These are phyloP conservation scores for Camponotus fellah DNA, from an alignment of 2,888 invertebrate species.

Conservation along the genomic window DNA sequence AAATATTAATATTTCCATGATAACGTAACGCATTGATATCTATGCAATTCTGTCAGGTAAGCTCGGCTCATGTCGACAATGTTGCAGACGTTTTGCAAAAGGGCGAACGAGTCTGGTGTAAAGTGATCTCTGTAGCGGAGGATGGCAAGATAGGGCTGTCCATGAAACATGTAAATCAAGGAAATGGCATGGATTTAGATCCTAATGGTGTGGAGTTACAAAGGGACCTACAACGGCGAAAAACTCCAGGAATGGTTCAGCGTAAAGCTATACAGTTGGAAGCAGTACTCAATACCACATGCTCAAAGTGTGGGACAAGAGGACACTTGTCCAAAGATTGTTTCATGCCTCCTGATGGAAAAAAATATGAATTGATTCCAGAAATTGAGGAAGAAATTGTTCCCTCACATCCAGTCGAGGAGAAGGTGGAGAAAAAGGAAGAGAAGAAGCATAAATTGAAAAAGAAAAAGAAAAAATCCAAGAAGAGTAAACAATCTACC, in stretches of 20 bases:
- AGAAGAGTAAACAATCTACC: constrained; percentile 74
- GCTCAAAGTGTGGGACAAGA: constrained; percentile 84
- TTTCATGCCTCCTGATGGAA: constrained; percentile 84
- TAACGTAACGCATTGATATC: constrained; percentile 36
- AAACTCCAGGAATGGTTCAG: constrained; percentile 73
- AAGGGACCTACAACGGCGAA: constrained; percentile 82
- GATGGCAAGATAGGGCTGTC: constrained; percentile 85
- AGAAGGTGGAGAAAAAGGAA: constrained; percentile 59
- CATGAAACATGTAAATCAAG: constrained; percentile 86
- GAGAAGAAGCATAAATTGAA: constrained; percentile 80
- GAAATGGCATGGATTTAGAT: constrained; percentile 85
- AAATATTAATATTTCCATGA: background rate
- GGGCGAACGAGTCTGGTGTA: constrained; percentile 86
- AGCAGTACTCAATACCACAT: constrained; percentile 85
- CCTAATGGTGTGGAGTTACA: constrained; percentile 85
- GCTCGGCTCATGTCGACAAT: constrained; percentile 83
- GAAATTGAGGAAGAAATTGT: constrained; percentile 78
- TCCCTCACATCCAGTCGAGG: constrained; percentile 60
- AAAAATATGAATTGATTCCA: constrained; percentile 84
- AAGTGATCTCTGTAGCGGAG: constrained; percentile 82
- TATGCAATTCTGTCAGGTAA: constrained; percentile 77
- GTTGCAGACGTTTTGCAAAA: constrained; percentile 83
- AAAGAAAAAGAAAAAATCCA: constrained; percentile 82
- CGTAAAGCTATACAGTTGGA: constrained; percentile 84
- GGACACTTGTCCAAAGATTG: constrained; percentile 85